Percentiles rank a stretch among this genome's conserved stretches.
Conservation (phyloP, 2,888 invertebrate species). For the Phlogophora meticulosa region DNA sequence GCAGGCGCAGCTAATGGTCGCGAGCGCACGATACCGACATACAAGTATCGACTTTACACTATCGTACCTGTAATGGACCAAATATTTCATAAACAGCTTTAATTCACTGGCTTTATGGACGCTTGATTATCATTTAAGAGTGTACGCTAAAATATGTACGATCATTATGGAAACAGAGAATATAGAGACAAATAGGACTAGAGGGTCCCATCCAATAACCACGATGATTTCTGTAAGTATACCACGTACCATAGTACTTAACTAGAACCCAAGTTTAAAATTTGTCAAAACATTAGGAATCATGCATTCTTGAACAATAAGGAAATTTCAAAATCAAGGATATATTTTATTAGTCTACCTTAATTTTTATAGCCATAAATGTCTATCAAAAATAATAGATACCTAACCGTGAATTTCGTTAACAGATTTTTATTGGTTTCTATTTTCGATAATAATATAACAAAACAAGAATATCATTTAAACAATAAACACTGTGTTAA, state of each 20-base stretch:
- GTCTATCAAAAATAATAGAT: constrained; percentile 5
- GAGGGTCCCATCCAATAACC: too few relatives aligned
- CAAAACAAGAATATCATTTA: not conserved
- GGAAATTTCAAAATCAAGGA: constrained; percentile 10
- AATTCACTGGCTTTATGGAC: constrained; percentile 60
- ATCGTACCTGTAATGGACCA: constrained; percentile 71
- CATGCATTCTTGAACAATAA: not conserved
- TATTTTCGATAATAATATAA: not conserved
- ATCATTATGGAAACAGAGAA: not conserved
- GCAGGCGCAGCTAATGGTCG: constrained; percentile 74
- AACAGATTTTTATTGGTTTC: not conserved
- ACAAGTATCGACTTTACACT: constrained; percentile 67
- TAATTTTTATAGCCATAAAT: constrained; percentile 19
- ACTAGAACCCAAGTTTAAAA: too few relatives aligned
- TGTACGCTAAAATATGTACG: constrained; percentile 11
- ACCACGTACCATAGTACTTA: too few relatives aligned
- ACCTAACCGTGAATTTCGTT: not conserved
- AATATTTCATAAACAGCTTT: constrained; percentile 74
- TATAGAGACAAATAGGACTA: not conserved
- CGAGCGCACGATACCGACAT: constrained; percentile 76
- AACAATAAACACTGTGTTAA: not conserved
- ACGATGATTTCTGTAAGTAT: too few relatives aligned
- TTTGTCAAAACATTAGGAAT: not conserved
- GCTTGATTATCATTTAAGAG: constrained; percentile 25
- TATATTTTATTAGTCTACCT: not conserved